Conservation (phyloP, 2,888 invertebrate species). For the Drosophila kuntzei region DNA sequence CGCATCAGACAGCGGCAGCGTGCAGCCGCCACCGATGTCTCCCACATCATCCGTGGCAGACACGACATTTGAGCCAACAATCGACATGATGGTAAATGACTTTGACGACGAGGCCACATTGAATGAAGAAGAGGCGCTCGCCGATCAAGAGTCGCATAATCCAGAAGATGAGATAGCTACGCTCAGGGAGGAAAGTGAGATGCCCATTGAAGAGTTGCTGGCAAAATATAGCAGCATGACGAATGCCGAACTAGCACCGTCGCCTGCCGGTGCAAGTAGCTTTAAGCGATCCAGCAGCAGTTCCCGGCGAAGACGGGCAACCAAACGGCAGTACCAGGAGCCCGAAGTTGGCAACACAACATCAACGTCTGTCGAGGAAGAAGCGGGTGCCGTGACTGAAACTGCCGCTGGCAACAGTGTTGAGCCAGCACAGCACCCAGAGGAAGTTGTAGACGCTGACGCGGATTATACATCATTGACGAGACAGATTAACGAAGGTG, state of each 20-base stretch:
- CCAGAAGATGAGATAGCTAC: slow-evolving; percentile 95
- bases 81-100: slow-evolving; percentile 98
- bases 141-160: slow-evolving; percentile 93
- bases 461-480: not conserved
- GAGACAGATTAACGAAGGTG: not conserved
- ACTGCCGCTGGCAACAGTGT: not conserved
- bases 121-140: slow-evolving; percentile 98
- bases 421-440: not conserved
- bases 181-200: slow-evolving; percentile 96
- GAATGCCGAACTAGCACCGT: slow-evolving; percentile 56
- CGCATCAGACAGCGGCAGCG: slow-evolving; percentile 29
- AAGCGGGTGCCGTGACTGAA: not conserved
- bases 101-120: slow-evolving; percentile 98
- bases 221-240: slow-evolving; percentile 92
- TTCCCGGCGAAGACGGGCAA: slow-evolving; percentile 51
- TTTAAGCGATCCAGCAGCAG: slow-evolving; percentile 37
- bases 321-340: slow-evolving; percentile 43
- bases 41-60: slow-evolving; percentile 83
- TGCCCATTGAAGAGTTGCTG: slow-evolving; percentile 96
- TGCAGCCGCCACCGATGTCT: slow-evolving; percentile 63
- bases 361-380: slow-evolving; percentile 1
- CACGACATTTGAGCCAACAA: slow-evolving; percentile 94
- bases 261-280: slow-evolving; percentile 29
- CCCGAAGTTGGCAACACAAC: slow-evolving; percentile 9
- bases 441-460: slow-evolving; percentile 1